Conservation (phyloP, 2,797 vertebrate genomes). For the Sphenopsis melanotis region DNA sequence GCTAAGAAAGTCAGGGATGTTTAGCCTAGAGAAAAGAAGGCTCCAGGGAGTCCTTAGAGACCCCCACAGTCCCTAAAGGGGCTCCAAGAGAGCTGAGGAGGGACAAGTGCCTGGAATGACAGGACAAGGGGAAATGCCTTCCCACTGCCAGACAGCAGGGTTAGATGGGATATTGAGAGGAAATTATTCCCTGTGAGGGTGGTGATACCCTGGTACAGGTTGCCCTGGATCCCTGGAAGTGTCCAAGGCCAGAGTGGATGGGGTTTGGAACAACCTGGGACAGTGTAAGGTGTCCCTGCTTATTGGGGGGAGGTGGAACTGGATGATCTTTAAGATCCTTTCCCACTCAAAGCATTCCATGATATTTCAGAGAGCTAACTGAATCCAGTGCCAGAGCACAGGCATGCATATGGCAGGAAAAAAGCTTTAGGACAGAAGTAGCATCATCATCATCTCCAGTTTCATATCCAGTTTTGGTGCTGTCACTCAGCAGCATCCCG, state of each 20-base stretch:
- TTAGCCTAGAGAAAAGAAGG: neutral
- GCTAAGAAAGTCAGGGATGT: neutral
- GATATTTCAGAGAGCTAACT: neutral
- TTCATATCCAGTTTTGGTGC: neutral
- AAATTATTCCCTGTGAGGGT: neutral
- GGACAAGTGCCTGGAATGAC: neutral
- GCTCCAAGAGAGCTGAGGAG: neutral
- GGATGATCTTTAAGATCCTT: neutral
- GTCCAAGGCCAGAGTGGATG: neutral
- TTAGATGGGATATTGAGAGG: neutral
- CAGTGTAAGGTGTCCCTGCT: neutral
- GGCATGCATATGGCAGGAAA: rapidly evolving
- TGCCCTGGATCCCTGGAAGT: neutral
- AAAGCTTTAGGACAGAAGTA: neutral
- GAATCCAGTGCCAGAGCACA: neutral
- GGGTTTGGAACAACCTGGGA: neutral
- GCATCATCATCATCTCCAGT: rapidly evolving
- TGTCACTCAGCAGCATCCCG: neutral
- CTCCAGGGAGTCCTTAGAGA: neutral
- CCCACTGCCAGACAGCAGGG: neutral
- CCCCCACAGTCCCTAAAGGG: neutral
- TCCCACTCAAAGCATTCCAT: neutral
- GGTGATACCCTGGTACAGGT: neutral
- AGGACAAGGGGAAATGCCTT: neutral
- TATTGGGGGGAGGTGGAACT: neutral